Base-by-base conservation (phyloP, 2,797 vertebrate genomes). In the Mormyrops attenuatus region DNA sequence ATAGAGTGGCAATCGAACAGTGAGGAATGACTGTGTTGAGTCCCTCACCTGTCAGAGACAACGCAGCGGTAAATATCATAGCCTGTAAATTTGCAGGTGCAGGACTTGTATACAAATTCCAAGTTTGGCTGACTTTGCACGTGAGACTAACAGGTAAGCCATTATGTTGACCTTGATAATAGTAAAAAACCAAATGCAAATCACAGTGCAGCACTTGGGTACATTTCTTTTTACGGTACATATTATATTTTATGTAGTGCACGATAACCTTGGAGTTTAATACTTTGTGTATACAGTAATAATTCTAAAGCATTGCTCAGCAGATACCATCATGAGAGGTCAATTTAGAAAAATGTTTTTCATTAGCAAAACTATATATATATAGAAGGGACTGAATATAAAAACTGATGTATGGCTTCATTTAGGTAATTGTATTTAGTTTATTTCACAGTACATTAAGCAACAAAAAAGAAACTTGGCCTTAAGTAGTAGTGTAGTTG, bases 11-110 rank as follows among this genome's bases (percentile, higher is more conserved):
- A 99, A 97, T 0, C 98, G 97, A 69, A 99, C 97, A 0, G 99
- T 99, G 94, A 99, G 92, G 94, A 99, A 99, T 0, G 98, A 99
- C 95, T 99, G 99, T 44, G 98, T 98, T 0, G 99, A 99, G 92
- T 99, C 98, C 82, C 98, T 96, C 3, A 99, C 98, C 99, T 99
- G 94, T 4, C 20, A 92, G 88, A 2, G 89, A 77, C 5, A 77
- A 41, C 3, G 13, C 66, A 73, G 34, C 5, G 34, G 34, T 77
- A 77, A 80, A 92, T n/a, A 49, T 60, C 13, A 22, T 20, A 44
- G 34, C 52, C 3, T 57, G 86, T 38, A 87, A 63, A 87, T 87
- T 38, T 20, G 34, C 8, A 38, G 53, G 34, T 41, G 34, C 30
- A 57, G 55, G 38, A 53, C 53, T 53, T n/a, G 5, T 17, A 57